phyloP scores from a whole-genome alignment of 1,140 invertebrate genomes.

The Streblospio benedicti region DNA sequence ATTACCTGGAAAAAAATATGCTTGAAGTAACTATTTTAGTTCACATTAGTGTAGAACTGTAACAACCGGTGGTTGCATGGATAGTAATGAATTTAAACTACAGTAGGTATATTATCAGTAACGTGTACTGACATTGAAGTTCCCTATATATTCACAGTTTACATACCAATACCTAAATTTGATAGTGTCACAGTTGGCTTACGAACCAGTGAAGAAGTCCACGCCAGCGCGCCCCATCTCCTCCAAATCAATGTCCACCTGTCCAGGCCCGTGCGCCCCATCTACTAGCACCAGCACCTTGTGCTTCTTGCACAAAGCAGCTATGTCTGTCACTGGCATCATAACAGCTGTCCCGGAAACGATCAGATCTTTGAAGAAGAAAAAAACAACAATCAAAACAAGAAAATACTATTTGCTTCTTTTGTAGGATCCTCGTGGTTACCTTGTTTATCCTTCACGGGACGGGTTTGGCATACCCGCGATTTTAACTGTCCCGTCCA shows the following conservation, averaged over 20 bases:
- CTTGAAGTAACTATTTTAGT: neutral
- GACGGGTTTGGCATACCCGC: no score
- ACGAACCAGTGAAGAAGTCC: slow-evolving; percentile 32
- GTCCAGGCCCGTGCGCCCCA: slow-evolving; percentile 32
- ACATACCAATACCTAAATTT: no score
- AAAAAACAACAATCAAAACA: neutral
- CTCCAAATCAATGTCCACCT: slow-evolving; percentile 25
- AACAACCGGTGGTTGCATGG: neutral
- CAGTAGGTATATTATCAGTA: no score
- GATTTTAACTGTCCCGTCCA: no score
- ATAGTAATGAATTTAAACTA: neutral
- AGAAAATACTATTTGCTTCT: no score
- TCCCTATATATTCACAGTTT: no score
- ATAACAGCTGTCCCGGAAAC: slow-evolving; percentile 23
- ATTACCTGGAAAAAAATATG: slow-evolving; percentile 25
- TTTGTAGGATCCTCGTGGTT: no score
- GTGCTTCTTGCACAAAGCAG: slow-evolving; percentile 24
- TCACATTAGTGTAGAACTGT: neutral
- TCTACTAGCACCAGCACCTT: slow-evolving; percentile 27
- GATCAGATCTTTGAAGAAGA: slow-evolving; percentile 26
- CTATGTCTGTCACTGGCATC: slow-evolving; percentile 27
- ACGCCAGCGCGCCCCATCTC: slow-evolving; percentile 28
- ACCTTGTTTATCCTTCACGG: no score
- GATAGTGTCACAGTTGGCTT: neutral
- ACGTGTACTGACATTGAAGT: no score